Conservation (phyloP, 2,888 invertebrate species). For the Uropetala carovei region DNA sequence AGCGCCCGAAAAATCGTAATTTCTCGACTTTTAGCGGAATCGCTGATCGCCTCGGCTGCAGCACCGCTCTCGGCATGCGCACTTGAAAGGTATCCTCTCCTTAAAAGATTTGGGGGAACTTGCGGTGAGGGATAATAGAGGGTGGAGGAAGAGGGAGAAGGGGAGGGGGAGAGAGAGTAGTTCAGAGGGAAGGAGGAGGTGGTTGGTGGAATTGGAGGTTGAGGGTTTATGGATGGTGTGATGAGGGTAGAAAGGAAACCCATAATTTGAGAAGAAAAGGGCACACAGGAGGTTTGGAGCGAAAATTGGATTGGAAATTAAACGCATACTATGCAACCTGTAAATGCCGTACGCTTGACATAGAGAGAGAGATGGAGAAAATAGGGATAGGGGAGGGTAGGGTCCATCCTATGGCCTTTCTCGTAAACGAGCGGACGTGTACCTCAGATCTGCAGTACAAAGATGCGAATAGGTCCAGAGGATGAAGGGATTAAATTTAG, state of each 20-base stretch:
- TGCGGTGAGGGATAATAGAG: neutral
- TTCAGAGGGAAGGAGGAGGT: neutral
- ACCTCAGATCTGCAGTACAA: too few species aligned
- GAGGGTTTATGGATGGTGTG: slow-evolving; percentile 43
- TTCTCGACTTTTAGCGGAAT: too few species aligned
- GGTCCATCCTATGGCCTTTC: too few species aligned
- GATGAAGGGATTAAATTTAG: too few species aligned
- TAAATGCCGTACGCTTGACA: slow-evolving; percentile 17
- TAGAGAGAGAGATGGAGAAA: too few species aligned
- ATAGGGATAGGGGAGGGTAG: too few species aligned
- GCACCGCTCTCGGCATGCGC: neutral
- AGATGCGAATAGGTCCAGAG: too few species aligned
- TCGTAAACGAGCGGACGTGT: too few species aligned
- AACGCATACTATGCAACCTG: slow-evolving; percentile 46
- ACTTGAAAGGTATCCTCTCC: neutral
- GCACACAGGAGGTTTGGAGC: neutral
- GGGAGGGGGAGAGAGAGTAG: neutral
- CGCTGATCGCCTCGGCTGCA: neutral
- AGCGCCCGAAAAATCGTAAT: too few species aligned
- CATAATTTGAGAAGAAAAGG: slow-evolving; percentile 27
- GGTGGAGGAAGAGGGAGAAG: neutral
- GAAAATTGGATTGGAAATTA: slow-evolving; percentile 30
- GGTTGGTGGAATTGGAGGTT: neutral
- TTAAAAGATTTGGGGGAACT: neutral
- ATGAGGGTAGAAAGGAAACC: slow-evolving; percentile 56